Evolutionary conservation across 2,113 vertebrate genomes (phyloP).

Genomic region (Cottus gobio): DNA sequence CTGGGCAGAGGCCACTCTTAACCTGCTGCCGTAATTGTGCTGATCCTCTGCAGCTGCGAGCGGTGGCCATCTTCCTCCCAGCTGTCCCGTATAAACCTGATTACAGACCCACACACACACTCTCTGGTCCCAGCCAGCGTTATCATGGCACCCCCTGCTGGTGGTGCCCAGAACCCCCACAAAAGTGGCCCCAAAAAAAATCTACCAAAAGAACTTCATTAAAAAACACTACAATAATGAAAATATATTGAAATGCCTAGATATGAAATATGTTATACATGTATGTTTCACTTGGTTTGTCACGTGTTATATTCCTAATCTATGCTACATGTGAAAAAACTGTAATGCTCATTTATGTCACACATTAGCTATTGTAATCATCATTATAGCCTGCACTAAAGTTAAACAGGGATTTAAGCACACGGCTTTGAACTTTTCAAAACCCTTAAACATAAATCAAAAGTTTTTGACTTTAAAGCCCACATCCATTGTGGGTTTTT

Average conservation of each 20-base stretch:
- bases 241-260: neutral
- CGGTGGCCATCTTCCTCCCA: too few species aligned
- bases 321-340: neutral
- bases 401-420: neutral
- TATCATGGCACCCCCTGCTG: too few species aligned
- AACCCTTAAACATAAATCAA: neutral
- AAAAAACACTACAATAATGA: neutral
- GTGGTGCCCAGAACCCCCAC: too few species aligned
- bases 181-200: too few species aligned
- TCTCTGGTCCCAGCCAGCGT: too few species aligned
- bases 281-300: neutral
- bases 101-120: too few species aligned
- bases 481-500: neutral
- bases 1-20: too few species aligned
- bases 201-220: too few species aligned
- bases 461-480: constrained; percentile 21
- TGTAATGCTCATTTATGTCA: neutral
- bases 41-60: too few species aligned
- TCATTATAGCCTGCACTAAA: neutral
- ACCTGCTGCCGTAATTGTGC: too few species aligned
- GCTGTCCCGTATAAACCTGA: too few species aligned
- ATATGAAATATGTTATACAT: neutral
- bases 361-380: neutral
- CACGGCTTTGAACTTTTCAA: constrained; percentile 3
- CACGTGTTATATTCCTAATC: neutral